These are phyloP conservation scores for Stomorhina lunata DNA, from an alignment of 2,888 invertebrate genomes.

Conservation along the genomic window DNA sequence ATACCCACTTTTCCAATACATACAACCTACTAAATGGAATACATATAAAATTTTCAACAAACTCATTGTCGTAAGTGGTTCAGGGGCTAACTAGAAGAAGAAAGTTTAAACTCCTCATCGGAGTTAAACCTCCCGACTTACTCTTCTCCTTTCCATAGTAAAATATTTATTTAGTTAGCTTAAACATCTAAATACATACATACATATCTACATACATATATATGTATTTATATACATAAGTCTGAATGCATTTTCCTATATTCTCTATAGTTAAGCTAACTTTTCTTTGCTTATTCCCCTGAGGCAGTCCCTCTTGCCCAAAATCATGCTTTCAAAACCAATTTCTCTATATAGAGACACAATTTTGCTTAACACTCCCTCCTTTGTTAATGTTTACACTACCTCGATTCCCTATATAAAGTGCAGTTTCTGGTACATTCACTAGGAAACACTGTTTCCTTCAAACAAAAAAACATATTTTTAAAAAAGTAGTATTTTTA, in stretches of 20 bases:
- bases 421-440: neutral
- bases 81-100: constrained; percentile 32
- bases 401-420: neutral
- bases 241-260: neutral
- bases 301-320: neutral
- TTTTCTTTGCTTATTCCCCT: constrained; percentile 4
- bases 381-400: neutral
- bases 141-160: no score
- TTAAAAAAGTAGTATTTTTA: no score
- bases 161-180: neutral
- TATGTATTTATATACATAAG: neutral
- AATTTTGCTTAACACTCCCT: neutral
- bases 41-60: neutral
- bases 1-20: neutral
- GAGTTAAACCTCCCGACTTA: neutral
- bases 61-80: constrained; percentile 29
- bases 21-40: neutral
- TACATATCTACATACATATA: neutral
- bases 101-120: constrained; percentile 27
- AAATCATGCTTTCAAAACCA: neutral
- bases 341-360: constrained; percentile 12
- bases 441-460: neutral
- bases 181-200: neutral
- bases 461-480: no score
- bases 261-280: constrained; percentile 23